Evolutionary conservation across 2,888 invertebrate species (phyloP).

Genomic region (Physocephala rufipes): DNA sequence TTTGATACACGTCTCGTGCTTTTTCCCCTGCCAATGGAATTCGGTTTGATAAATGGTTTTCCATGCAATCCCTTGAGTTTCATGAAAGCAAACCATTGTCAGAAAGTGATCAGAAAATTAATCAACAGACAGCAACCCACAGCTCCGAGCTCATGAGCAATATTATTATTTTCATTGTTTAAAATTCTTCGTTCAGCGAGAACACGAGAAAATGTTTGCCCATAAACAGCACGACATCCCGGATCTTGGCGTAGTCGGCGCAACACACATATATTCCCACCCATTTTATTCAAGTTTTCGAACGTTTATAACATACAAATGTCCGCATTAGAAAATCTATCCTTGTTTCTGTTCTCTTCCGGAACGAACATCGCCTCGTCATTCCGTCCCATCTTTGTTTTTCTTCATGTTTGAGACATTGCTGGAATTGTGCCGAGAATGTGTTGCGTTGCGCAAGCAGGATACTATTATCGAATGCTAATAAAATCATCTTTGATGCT

Average conservation of each 20-base stretch:
- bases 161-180: no score
- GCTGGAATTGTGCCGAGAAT: slow-evolving; percentile 11
- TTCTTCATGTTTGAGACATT: slow-evolving; percentile 8
- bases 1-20: slow-evolving; percentile 20
- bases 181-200: no score
- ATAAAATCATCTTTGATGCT: slow-evolving; percentile 57
- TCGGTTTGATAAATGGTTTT: slow-evolving; percentile 50
- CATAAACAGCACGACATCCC: no score
- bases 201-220: no score
- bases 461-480: slow-evolving; percentile 61
- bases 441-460: slow-evolving; percentile 1
- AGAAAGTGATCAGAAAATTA: neutral
- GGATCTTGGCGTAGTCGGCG: no score
- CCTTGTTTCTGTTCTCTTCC: slow-evolving; percentile 47
- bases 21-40: slow-evolving; percentile 41
- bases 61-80: slow-evolving; percentile 46
- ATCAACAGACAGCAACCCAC: no score
- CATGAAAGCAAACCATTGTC: slow-evolving; percentile 31
- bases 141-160: no score
- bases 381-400: no score
- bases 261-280: slow-evolving; percentile 58
- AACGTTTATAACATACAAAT: slow-evolving; percentile 51
- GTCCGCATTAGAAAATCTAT: slow-evolving; percentile 53
- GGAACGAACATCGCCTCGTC: slow-evolving; percentile 14
- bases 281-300: slow-evolving; percentile 53